Base-by-base conservation (phyloP, 2,888 invertebrate genomes). In the Eupithecia pulchellata region DNA sequence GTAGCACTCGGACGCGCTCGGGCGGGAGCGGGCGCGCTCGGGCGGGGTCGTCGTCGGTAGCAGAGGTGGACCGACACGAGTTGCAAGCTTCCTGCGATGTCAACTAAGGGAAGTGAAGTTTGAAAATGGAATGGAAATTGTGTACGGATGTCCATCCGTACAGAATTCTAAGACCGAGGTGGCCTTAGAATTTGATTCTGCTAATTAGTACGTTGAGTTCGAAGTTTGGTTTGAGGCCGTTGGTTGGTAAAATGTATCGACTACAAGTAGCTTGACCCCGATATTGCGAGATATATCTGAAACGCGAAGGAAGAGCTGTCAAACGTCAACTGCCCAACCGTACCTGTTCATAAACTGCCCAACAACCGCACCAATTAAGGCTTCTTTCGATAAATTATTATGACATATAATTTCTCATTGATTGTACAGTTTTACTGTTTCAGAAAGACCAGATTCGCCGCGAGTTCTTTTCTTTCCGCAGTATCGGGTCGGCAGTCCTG, bases 41-140 rank as follows among this genome's bases (percentile, higher is more conserved):
- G 55, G 27, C 27, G 20, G 20, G 42, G 55, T 13, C 55, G 55
- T 5, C 14, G 42, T 20, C n/a, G 42, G 42, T 9, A 20, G 25
- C 25, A 25, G 52, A 52, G 52, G 11, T 25, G 52, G n/a, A n/a
- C n/a, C 27, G 57, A 57, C 57, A 17, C 57, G 29, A 57, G 57
- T 57, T 57, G 57, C 27, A 57, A 57, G 17, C 57, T 29, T 25
- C 25, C 25, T 52, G 11, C 52, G 11, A 20, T 52, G 52, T 25
- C 52, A 13, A 25, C 52, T 25, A 11, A 52, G 25, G 52, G 52
- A 52, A 52, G 52, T 11, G 25, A 52, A 25, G 4, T 39, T 52
- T 52, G 52, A n/a, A n/a, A n/a, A n/a, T n/a, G 52, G 20, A 25
- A 6, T 47, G 47, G 3, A 47, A 8, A 4, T 47, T 42, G 20